Conservation (phyloP, 2,888 invertebrate genomes). For the Magallana nippona region DNA sequence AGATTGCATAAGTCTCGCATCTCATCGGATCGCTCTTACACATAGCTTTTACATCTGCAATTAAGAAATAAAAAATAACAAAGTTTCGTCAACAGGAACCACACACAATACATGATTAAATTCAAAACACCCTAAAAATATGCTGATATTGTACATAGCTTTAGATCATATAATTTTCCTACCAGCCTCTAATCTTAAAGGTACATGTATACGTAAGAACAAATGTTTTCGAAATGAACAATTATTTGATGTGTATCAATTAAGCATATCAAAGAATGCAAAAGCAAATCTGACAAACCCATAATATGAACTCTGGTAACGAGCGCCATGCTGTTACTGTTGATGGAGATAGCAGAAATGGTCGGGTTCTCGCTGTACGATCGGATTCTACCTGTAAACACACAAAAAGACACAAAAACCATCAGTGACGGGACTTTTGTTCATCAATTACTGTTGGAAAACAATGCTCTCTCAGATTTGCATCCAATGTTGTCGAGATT, state of each 20-base stretch:
- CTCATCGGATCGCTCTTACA: slow-evolving; percentile 63
- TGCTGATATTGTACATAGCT: neutral
- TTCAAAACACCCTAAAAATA: neutral
- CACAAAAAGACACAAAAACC: slow-evolving; percentile 22
- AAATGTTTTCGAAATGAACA: neutral
- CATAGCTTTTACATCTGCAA: slow-evolving; percentile 56
- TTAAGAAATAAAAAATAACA: neutral
- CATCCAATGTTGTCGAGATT: neutral
- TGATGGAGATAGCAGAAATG: slow-evolving; percentile 44
- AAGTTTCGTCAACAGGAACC: neutral
- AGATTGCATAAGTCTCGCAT: slow-evolving; percentile 68
- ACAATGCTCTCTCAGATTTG: neutral
- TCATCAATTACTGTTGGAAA: neutral
- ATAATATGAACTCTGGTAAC: slow-evolving; percentile 60
- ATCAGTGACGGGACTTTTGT: neutral
- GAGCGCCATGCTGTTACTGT: slow-evolving; percentile 52
- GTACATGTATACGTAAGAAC: neutral
- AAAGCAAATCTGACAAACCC: slow-evolving; percentile 49
- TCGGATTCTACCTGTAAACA: slow-evolving; percentile 49
- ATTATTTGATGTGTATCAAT: neutral
- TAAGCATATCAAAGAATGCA: neutral
- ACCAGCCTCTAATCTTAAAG: too few relatives aligned
- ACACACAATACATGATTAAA: neutral
- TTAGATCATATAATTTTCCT: too few relatives aligned
- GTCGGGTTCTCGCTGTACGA: slow-evolving; percentile 48